Conservation (phyloP, 1,140 invertebrate species). For the Spodoptera frugiperda region DNA sequence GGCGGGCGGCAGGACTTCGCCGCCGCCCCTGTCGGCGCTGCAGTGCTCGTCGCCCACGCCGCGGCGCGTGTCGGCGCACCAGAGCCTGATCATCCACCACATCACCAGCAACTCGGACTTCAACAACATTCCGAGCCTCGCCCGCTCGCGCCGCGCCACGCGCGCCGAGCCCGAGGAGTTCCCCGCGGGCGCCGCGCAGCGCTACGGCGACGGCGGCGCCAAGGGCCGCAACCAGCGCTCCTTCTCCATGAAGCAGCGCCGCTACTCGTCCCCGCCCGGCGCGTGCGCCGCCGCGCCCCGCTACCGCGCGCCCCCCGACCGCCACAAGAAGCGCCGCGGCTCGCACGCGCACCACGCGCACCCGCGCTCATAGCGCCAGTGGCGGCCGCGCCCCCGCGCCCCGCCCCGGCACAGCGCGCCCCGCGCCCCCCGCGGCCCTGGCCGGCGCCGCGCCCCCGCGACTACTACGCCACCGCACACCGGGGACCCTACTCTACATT, state of each 20-base stretch:
- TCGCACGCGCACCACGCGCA: slow-evolving; percentile 50
- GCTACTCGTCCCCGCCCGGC: slow-evolving; percentile 58
- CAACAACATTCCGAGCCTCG: slow-evolving; percentile 76
- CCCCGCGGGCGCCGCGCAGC: slow-evolving; percentile 61
- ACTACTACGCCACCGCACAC: too few species aligned
- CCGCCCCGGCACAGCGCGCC: not conserved
- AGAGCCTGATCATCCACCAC: slow-evolving; percentile 81
- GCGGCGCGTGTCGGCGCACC: slow-evolving; percentile 78
- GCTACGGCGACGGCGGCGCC: slow-evolving; percentile 56
- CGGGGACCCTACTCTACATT: too few species aligned
- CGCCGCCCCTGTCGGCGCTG: slow-evolving; percentile 78
- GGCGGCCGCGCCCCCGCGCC: slow-evolving; percentile 3
- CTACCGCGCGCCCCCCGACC: slow-evolving; percentile 44
- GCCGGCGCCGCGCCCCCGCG: not conserved
- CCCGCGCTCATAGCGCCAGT: slow-evolving; percentile 28
- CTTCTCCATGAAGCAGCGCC: slow-evolving; percentile 65
- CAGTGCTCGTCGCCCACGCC: slow-evolving; percentile 82
- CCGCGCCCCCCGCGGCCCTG: not conserved
- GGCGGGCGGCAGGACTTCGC: slow-evolving; percentile 59
- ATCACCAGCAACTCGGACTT: slow-evolving; percentile 82
- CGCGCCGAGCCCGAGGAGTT: slow-evolving; percentile 56
- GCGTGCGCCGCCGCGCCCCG: slow-evolving; percentile 48
- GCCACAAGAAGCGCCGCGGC: slow-evolving; percentile 66
- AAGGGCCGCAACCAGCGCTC: slow-evolving; percentile 57
- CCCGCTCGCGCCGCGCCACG: slow-evolving; percentile 52